Conservation (phyloP, 2,113 vertebrate species). For the Felis catus region F.catus_Fca126_mat1.0 CM031422.1:12379501-12380000, state of each 20-base stretch:
- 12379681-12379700: neutral
- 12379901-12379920: neutral
- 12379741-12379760: neutral
- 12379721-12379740: neutral
- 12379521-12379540: neutral
- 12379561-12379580: neutral
- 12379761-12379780: neutral
- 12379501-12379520: accelerated
- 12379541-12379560: neutral
- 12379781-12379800: neutral
- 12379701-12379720: neutral
- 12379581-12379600: neutral
- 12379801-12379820: neutral
- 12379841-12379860: neutral
- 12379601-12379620: neutral
- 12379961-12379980: neutral
- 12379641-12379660: neutral
- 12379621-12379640: neutral
- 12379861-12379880: neutral
- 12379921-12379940: neutral
- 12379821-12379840: neutral
- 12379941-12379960: neutral
- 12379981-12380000: neutral
- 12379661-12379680: neutral
- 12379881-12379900: neutral